Evolutionary conservation across 1,140 invertebrate species (phyloP), one percentile per base, ranked within the genome.

Genomic region (Drosophila nannoptera): DNA sequence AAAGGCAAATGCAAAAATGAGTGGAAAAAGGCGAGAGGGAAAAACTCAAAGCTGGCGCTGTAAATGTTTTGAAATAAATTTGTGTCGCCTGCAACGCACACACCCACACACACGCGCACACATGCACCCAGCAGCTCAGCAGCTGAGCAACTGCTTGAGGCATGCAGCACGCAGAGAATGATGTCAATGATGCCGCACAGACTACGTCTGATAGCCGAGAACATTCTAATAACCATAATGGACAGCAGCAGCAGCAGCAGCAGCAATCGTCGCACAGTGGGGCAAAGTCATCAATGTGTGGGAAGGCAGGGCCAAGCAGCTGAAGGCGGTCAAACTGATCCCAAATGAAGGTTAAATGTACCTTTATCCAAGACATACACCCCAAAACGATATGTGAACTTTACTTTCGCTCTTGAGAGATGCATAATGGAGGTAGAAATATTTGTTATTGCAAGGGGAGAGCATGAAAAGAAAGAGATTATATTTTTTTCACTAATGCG

Each of bases 1-100:
- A 56, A 31, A 9, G 48, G 49, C 36, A 35, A 50, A 9, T n/a
- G 53, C 6, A 66, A 52, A 32, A 14, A 11, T 7, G 5, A n/a
- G 12, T 6, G 11, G 12, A 56, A 31, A 8, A 52, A 35, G 43
- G 22, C 22, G 49, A 65, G 14, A 43, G 7, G 12, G n/a, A 43
- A 14, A 14, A 43, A 43, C 63, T 62, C 73, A 62, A 69, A 63
- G 65, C 67, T 66, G 53, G 75, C 82, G 60, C 68, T 56, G 80
- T 76, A 83, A 83, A 84, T 83, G 73, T 66, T 83, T 69, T 69
- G 80, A 83, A 86, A 83, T 83, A 83, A 83, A 83, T 83, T 83
- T 77, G 81, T 80, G 80, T 83, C 81, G 76, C 81, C 72, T 80
- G 80, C 69, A 83, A 67, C 73, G 63, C 73, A 72, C 49, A 54